Percentiles rank a stretch among this genome's conserved stretches.
phyloP scores from a whole-genome alignment of 2,797 vertebrate species.

The Balearica regulorum region DNA sequence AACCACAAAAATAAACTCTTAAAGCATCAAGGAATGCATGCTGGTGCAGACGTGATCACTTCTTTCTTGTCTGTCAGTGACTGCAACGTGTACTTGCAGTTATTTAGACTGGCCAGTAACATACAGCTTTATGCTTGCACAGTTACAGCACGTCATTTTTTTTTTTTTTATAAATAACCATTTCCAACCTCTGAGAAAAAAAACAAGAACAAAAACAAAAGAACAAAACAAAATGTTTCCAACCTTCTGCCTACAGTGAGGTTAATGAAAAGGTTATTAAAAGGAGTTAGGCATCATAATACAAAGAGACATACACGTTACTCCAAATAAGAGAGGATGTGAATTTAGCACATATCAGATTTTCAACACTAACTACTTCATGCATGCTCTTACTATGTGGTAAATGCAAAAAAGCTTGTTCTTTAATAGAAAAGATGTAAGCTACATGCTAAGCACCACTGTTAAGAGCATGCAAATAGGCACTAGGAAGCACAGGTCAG shows the following conservation, averaged over 20 bases:
- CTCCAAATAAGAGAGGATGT: neutral
- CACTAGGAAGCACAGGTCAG: neutral
- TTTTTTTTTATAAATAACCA: neutral
- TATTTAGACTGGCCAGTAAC: neutral
- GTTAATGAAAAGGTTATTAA: neutral
- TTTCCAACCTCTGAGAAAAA: neutral
- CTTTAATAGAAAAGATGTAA: neutral
- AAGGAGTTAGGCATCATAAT: neutral
- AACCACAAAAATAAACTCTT: neutral
- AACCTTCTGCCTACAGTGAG: neutral
- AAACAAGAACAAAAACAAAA: too few species aligned
- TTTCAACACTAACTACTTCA: neutral
- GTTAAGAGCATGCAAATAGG: neutral
- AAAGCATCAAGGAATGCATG: neutral
- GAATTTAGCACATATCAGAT: neutral
- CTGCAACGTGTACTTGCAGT: neutral
- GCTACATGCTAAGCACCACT: neutral
- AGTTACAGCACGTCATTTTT: neutral
- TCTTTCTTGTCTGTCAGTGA: neutral
- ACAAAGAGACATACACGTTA: neutral
- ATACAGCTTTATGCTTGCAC: neutral
- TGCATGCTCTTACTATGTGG: neutral
- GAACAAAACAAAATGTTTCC: neutral
- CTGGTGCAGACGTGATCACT: neutral
- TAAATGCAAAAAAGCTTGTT: neutral